Percentiles rank a stretch among this genome's conserved stretches.
Conservation (phyloP, 1,140 invertebrate genomes). For the Hycleus phaleratus region DNA sequence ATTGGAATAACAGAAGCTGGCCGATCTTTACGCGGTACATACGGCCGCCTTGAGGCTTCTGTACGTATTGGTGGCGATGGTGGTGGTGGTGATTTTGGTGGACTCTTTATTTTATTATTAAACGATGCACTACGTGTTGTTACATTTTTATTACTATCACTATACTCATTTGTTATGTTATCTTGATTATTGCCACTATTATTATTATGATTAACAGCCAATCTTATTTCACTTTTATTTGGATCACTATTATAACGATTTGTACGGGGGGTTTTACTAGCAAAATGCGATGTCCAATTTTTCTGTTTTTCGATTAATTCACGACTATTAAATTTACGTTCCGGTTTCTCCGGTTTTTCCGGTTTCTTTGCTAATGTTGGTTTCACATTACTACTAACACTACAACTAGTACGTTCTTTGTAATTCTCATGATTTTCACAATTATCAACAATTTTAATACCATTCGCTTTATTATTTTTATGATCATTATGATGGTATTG, state of each 20-base stretch:
- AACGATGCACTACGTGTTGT: slow-evolving; percentile 42
- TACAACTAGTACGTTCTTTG: slow-evolving; percentile 8
- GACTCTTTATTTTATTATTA: slow-evolving; percentile 40
- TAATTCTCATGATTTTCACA: not conserved
- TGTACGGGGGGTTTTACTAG: slow-evolving; percentile 56
- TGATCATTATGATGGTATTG: not conserved
- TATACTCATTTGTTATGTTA: slow-evolving; percentile 39
- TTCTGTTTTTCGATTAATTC: slow-evolving; percentile 83
- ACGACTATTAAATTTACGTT: slow-evolving; percentile 71
- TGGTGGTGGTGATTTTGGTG: slow-evolving; percentile 44
- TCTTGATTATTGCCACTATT: slow-evolving; percentile 37
- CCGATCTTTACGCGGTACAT: slow-evolving; percentile 27
- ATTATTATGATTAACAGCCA: slow-evolving; percentile 35
- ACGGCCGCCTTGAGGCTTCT: slow-evolving; percentile 36
- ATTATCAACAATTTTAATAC: not conserved
- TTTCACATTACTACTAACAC: slow-evolving; percentile 36
- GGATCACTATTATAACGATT: slow-evolving; percentile 56
- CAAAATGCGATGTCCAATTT: slow-evolving; percentile 86
- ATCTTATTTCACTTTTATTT: slow-evolving; percentile 41
- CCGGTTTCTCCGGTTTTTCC: slow-evolving; percentile 74
- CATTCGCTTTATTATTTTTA: not conserved
- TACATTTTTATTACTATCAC: slow-evolving; percentile 38
- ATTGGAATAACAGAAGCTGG: slow-evolving; percentile 36
- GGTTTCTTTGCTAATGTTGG: slow-evolving; percentile 45
- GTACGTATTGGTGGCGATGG: slow-evolving; percentile 43